Conservation (phyloP, 2,113 vertebrate species). For the Xiphophorus hellerii region DNA sequence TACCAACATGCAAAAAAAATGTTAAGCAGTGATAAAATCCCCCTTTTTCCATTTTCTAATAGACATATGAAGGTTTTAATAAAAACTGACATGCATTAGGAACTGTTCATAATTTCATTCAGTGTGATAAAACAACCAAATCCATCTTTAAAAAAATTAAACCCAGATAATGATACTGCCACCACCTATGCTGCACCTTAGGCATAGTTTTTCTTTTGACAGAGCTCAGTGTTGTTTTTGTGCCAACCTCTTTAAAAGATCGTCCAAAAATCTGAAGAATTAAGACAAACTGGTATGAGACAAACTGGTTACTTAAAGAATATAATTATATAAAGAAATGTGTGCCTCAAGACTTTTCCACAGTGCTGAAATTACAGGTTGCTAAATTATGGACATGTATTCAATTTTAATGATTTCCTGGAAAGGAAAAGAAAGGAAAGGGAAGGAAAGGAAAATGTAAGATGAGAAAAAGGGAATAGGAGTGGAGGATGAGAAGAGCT, state of each 20-base stretch:
- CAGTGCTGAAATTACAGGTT: neutral
- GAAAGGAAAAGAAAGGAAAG: neutral
- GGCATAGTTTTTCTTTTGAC: neutral
- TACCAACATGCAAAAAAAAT: no score
- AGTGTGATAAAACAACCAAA: neutral
- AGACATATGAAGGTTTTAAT: neutral
- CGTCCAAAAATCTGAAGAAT: neutral
- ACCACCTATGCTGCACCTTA: neutral
- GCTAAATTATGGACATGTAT: neutral
- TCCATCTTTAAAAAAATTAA: neutral
- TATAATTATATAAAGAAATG: neutral
- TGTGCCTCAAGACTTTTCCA: neutral
- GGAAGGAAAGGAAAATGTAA: neutral
- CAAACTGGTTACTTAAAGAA: neutral
- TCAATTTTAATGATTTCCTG: neutral
- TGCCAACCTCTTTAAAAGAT: no score
- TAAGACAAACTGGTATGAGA: neutral
- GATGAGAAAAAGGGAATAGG: slow-evolving; percentile 4
- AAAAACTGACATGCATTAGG: neutral
- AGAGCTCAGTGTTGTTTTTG: no score
- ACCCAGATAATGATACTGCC: neutral
- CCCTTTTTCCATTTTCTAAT: neutral
- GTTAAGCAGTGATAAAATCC: no score
- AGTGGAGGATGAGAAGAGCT: slow-evolving; percentile 33
- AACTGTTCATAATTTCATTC: neutral